Percentiles rank a stretch among this genome's conserved stretches.
phyloP scores from a whole-genome alignment of 2,888 invertebrate genomes.

The Cosmorhoe ocellata region DNA sequence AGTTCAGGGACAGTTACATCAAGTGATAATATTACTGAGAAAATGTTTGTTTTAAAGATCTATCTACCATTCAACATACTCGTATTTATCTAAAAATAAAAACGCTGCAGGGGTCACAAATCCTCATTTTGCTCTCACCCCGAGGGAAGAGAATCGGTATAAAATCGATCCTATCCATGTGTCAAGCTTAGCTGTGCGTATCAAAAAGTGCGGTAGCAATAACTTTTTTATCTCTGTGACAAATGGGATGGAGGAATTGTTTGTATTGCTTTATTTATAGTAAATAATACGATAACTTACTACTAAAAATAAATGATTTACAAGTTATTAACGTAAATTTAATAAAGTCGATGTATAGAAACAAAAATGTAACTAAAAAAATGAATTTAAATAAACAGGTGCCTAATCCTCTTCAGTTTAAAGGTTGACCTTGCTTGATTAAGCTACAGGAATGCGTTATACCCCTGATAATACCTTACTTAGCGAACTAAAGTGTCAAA shows the following conservation, averaged over 20 bases:
- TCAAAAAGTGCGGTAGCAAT: slow-evolving; percentile 40
- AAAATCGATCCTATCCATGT: slow-evolving; percentile 43
- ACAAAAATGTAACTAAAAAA: no score
- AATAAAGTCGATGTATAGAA: neutral
- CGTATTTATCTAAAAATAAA: slow-evolving; percentile 28
- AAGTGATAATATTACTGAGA: neutral
- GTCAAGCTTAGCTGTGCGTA: slow-evolving; percentile 45
- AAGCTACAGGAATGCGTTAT: no score
- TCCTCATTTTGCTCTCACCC: slow-evolving; percentile 33
- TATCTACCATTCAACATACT: slow-evolving; percentile 13
- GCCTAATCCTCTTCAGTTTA: no score
- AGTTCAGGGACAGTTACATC: no score
- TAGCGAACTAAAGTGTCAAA: no score
- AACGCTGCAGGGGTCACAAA: slow-evolving; percentile 32
- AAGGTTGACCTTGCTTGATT: no score
- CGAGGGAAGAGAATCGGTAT: slow-evolving; percentile 35
- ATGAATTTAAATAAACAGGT: no score
- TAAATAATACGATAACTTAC: slow-evolving; percentile 8
- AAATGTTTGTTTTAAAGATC: slow-evolving; percentile 3
- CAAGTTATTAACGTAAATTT: neutral
- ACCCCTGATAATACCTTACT: no score
- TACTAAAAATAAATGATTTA: neutral
- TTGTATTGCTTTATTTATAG: slow-evolving; percentile 9
- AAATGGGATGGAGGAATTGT: slow-evolving; percentile 42
- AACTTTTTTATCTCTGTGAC: slow-evolving; percentile 45